These are phyloP conservation scores for Xestoiulus laeticollis DNA, from an alignment of 2,888 invertebrate genomes.

Conservation along the genomic window DNA sequence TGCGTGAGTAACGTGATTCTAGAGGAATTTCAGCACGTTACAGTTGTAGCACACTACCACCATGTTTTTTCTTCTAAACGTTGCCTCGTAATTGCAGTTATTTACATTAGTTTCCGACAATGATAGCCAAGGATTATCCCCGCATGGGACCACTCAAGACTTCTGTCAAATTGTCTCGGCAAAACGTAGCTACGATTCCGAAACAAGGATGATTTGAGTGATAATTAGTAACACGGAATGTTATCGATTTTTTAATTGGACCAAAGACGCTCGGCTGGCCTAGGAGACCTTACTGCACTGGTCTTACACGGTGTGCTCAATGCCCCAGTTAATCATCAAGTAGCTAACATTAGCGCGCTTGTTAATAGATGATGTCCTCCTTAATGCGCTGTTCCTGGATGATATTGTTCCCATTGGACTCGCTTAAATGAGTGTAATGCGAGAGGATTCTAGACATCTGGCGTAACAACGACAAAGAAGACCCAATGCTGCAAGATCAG, in stretches of 20 bases:
- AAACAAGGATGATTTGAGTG: slow-evolving; percentile 6
- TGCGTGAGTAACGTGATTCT: no score
- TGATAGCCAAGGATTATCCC: neutral
- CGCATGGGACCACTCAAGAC: neutral
- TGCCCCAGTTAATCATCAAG: slow-evolving; percentile 26
- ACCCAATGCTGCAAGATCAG: neutral
- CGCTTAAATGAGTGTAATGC: slow-evolving; percentile 26
- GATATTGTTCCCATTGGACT: slow-evolving; percentile 12
- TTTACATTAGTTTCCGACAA: neutral
- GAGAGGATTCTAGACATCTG: slow-evolving; percentile 18
- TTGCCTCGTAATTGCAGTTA: no score
- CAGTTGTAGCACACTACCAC: no score
- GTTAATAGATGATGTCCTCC: slow-evolving; percentile 26
- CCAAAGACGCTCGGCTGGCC: neutral
- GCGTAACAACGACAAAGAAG: neutral
- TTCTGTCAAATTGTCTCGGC: neutral
- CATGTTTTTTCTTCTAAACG: no score
- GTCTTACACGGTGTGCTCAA: neutral
- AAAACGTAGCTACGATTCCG: neutral
- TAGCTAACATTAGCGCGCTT: neutral
- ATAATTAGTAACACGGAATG: slow-evolving; percentile 5
- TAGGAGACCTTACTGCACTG: neutral
- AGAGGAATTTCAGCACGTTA: no score
- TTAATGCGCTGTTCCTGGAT: slow-evolving; percentile 26
- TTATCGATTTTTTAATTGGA: slow-evolving; percentile 18